Percentiles rank a stretch among this genome's conserved stretches.
Evolutionary conservation across 2,888 invertebrate genomes (phyloP).

Genomic region (Julus scanicus): DNA sequence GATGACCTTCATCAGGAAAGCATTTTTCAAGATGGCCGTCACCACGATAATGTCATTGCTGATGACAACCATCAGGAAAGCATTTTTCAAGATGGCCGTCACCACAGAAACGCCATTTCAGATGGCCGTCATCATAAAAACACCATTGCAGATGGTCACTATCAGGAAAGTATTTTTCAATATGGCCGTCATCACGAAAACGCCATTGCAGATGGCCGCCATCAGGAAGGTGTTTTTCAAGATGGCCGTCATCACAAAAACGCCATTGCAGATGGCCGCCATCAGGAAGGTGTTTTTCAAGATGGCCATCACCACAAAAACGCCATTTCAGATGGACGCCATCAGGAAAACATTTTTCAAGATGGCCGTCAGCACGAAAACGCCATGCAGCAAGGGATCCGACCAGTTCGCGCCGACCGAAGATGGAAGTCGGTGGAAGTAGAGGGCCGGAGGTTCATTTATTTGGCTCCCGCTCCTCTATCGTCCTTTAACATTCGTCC

Average conservation of each 20-base stretch:
- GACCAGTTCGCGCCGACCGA: not conserved
- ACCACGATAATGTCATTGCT: not conserved
- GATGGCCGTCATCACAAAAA: not conserved
- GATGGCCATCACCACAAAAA: not conserved
- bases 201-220: not conserved
- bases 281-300: not conserved
- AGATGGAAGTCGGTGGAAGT: not conserved
- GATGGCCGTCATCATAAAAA: not conserved
- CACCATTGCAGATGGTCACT: not conserved
- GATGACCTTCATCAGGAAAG: not conserved
- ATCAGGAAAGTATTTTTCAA: not conserved
- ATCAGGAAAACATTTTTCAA: not conserved
- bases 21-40: not conserved
- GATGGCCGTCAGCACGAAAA: not conserved
- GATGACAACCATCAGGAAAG: not conserved
- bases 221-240: not conserved
- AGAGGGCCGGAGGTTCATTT: not conserved
- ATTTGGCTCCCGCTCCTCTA: not conserved
- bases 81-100: not conserved
- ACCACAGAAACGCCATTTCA: not conserved
- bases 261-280: not conserved
- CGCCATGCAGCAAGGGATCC: not conserved
- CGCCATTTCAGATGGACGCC: not conserved
- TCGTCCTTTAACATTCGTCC: not conserved
- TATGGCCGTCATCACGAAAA: not conserved